phyloP scores from a whole-genome alignment of 2,888 invertebrate species.

The Nematopogon swammerdamellus region DNA sequence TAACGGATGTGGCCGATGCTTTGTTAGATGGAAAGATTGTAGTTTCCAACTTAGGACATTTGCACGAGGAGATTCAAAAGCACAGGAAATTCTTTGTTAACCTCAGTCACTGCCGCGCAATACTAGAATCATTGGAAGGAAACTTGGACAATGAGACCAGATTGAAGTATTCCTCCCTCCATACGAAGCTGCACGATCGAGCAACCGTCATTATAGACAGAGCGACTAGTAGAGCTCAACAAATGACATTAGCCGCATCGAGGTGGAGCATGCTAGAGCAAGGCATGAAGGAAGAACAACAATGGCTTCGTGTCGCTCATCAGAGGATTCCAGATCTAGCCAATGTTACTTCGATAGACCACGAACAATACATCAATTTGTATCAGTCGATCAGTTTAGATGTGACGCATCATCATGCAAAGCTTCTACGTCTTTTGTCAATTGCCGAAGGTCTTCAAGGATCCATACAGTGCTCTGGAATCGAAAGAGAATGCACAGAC shows the following conservation, averaged over 20 bases:
- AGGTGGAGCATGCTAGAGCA: conserved; percentile 79
- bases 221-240: conserved; percentile 77
- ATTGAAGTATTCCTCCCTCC: conserved; percentile 67
- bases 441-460: conserved; percentile 72
- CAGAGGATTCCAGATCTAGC: conserved; percentile 80
- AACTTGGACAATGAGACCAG: conserved; percentile 80
- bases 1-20: conserved; percentile 80
- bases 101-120: conserved; percentile 80
- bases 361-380: conserved; percentile 79
- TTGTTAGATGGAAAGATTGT: conserved; percentile 74
- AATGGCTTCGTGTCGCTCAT: conserved; percentile 81
- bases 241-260: conserved; percentile 81
- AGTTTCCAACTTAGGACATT: conserved; percentile 70
- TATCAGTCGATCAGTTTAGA: conserved; percentile 79
- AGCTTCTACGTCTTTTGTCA: conserved; percentile 68
- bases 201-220: conserved; percentile 76
- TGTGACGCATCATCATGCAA: conserved; percentile 75
- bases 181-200: conserved; percentile 72
- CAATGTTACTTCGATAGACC: conserved; percentile 78
- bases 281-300: conserved; percentile 77
- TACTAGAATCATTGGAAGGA: conserved; percentile 80
- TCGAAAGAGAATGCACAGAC: conserved; percentile 71
- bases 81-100: conserved; percentile 88
- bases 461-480: conserved; percentile 69
- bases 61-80: conserved; percentile 88